These are phyloP conservation scores for Troglohyphantes excavatus DNA, from an alignment of 2,888 invertebrate genomes.

Conservation along the genomic window DNA sequence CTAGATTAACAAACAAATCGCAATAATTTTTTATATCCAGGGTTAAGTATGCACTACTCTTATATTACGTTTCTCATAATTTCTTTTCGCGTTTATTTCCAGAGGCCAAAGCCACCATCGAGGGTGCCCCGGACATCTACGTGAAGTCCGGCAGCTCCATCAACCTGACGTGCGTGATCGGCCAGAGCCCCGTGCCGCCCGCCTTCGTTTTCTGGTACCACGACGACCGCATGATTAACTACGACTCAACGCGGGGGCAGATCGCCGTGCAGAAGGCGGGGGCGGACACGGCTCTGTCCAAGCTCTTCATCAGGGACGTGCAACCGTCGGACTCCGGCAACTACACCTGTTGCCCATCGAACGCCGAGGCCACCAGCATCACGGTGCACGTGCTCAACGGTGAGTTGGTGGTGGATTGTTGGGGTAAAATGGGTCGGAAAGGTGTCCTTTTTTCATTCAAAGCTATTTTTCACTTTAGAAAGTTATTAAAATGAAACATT, in stretches of 20 bases:
- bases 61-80: not conserved
- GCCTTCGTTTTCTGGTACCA: constrained; percentile 98
- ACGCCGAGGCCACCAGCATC: constrained; percentile 91
- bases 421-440: too few relatives aligned
- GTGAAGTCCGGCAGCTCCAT: constrained; percentile 93
- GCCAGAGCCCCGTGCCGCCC: constrained; percentile 94
- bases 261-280: constrained; percentile 93
- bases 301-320: constrained; percentile 91
- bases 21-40: too few relatives aligned
- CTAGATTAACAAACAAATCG: too few relatives aligned
- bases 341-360: constrained; percentile 93
- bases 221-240: constrained; percentile 96
- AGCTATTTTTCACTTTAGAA: too few relatives aligned
- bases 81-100: constrained; percentile 80
- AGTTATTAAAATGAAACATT: too few relatives aligned
- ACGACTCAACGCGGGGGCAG: constrained; percentile 88
- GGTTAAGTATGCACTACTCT: too few relatives aligned
- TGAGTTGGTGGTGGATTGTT: too few relatives aligned
- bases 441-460: too few relatives aligned
- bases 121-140: constrained; percentile 92
- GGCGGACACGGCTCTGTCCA: constrained; percentile 91
- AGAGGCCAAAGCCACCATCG: constrained; percentile 95
- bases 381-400: constrained; percentile 93
- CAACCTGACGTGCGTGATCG: constrained; percentile 93
- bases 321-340: constrained; percentile 90